Conservation (phyloP, 1,140 invertebrate species). For the Drosophila pruinosa region DNA sequence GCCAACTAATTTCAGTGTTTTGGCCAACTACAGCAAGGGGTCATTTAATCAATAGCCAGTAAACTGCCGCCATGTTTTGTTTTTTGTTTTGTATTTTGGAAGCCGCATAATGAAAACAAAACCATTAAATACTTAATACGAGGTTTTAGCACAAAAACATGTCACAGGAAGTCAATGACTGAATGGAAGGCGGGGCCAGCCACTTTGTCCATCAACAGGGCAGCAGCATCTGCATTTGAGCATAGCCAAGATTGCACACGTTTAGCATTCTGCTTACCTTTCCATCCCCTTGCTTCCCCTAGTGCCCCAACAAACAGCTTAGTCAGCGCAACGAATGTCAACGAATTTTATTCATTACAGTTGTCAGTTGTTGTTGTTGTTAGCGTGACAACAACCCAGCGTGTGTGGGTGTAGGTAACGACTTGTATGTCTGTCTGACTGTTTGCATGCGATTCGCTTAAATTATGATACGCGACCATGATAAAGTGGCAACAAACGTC, state of each 20-base stretch:
- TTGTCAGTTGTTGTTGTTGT: conserved; percentile 39
- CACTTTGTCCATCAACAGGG: conserved; percentile 49
- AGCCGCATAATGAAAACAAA: conserved; percentile 68
- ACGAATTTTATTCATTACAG: conserved; percentile 66
- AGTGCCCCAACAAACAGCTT: conserved; percentile 28
- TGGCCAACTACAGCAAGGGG: conserved; percentile 31
- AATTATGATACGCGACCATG: conserved; percentile 74
- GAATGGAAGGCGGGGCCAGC: conserved; percentile 41
- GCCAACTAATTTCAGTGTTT: conserved; percentile 80
- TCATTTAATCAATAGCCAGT: conserved; percentile 73
- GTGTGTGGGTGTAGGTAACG: conserved; percentile 38
- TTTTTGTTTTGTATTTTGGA: conserved; percentile 30
- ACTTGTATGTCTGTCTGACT: conserved; percentile 21
- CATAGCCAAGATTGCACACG: conserved; percentile 58
- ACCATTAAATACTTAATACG: conserved; percentile 66
- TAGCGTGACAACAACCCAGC: conserved; percentile 25
- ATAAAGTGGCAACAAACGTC: conserved; percentile 76
- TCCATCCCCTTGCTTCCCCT: not conserved
- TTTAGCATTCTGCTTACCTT: not conserved
- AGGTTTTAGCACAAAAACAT: conserved; percentile 59
- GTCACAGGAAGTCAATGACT: conserved; percentile 59
- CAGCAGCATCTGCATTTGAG: conserved; percentile 45
- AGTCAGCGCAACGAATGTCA: conserved; percentile 72
- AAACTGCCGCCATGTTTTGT: conserved; percentile 53
- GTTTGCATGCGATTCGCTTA: conserved; percentile 61